These are phyloP conservation scores for Serranus cabrilla DNA, from an alignment of 2,797 vertebrate genomes.

Conservation along the genomic window DNA sequence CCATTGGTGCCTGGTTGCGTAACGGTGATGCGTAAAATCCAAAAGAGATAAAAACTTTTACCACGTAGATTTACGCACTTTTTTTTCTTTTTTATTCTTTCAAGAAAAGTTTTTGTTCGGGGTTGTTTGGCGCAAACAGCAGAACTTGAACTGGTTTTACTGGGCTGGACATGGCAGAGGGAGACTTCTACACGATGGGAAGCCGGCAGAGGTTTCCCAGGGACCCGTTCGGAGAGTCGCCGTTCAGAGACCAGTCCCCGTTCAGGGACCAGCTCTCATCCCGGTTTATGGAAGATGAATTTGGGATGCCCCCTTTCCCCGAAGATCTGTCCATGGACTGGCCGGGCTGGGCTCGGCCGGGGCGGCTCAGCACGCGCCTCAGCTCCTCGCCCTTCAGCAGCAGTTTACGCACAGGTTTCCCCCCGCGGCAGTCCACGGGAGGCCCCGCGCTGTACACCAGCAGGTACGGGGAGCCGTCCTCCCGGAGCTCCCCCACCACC, in stretches of 20 bases:
- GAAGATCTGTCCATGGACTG: conserved; percentile 94
- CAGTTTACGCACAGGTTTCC: conserved; percentile 87
- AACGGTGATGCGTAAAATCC: conserved; percentile 56
- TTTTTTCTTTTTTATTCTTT: no score
- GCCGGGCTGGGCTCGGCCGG: conserved; percentile 94
- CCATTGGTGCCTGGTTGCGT: conserved; percentile 34
- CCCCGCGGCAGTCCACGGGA: conserved; percentile 78
- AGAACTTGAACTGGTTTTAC: conserved; percentile 21
- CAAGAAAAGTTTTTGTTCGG: neutral
- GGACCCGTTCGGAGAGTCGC: conserved; percentile 88
- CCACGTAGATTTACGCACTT: neutral
- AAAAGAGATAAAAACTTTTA: conserved; percentile 26
- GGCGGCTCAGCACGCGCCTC: conserved; percentile 83
- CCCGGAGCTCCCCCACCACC: conserved; percentile 84
- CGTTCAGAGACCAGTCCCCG: conserved; percentile 77
- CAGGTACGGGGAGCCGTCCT: conserved; percentile 87
- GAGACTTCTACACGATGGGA: conserved; percentile 87
- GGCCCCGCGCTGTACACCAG: conserved; percentile 84
- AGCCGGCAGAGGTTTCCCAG: conserved; percentile 88
- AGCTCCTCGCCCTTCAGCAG: conserved; percentile 88
- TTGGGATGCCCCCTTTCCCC: conserved; percentile 92
- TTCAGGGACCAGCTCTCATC: conserved; percentile 91
- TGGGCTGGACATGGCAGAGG: conserved; percentile 83
- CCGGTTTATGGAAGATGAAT: conserved; percentile 95
- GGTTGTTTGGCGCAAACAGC: neutral